phyloP scores from a whole-genome alignment of 2,797 vertebrate genomes.

The Erethizon dorsatum region DNA sequence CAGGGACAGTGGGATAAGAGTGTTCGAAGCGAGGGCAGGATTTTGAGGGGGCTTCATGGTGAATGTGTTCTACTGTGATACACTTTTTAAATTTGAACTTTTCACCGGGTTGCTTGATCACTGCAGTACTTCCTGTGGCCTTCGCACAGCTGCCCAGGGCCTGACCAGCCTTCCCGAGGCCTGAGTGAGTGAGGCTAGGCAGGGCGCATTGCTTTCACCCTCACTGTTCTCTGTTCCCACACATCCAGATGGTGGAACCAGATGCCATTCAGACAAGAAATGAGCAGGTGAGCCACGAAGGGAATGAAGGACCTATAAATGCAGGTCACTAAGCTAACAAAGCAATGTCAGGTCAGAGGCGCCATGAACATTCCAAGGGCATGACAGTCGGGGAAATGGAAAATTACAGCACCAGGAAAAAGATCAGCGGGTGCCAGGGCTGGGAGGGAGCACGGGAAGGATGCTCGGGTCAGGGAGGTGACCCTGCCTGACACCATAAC shows the following conservation, averaged over 20 bases:
- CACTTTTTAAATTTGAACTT: too few relatives aligned
- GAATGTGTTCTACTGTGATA: too few relatives aligned
- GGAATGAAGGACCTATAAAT: not conserved
- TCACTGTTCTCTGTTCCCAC: not conserved
- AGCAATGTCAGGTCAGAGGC: not conserved
- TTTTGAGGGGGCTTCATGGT: too few relatives aligned
- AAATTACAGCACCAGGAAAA: not conserved
- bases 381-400: not conserved
- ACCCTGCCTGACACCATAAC: rapidly evolving
- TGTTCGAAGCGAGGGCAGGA: not conserved
- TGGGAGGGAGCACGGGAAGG: too few relatives aligned
- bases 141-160: rapidly evolving
- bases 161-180: not conserved
- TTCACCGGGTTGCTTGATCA: not conserved
- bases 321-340: not conserved
- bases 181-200: not conserved
- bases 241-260: not conserved
- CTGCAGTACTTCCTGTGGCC: not conserved
- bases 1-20: not conserved
- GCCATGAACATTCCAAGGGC: not conserved
- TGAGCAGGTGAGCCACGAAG: not conserved
- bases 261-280: not conserved
- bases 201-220: too few relatives aligned
- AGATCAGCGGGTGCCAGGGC: not conserved
- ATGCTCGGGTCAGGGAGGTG: too few relatives aligned